Evolutionary conservation across 2,113 vertebrate species (phyloP).

Genomic region (Vanacampus margaritifer): DNA sequence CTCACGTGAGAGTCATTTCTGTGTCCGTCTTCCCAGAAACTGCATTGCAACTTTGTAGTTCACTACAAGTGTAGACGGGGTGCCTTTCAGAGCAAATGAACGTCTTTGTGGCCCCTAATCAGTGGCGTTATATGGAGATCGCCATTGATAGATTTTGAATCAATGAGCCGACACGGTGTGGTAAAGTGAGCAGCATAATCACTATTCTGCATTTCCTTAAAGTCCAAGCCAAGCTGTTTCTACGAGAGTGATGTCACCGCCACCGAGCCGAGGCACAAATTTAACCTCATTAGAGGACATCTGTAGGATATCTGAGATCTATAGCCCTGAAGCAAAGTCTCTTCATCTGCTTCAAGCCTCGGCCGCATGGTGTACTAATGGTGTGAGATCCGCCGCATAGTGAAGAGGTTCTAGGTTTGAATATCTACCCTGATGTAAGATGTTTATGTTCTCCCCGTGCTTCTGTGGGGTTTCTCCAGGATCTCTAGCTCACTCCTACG

Average conservation of each 20-base stretch:
- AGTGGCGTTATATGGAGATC: constrained; percentile 50
- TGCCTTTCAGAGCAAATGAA: constrained; percentile 47
- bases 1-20: constrained; percentile 24
- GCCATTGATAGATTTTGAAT: constrained; percentile 54
- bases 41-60: constrained; percentile 13
- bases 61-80: constrained; percentile 15
- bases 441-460: too few species aligned
- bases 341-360: not conserved
- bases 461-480: too few species aligned
- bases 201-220: constrained; percentile 50
- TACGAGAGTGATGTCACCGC: constrained; percentile 47
- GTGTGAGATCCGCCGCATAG: too few species aligned
- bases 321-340: constrained; percentile 17
- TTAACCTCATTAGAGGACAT: constrained; percentile 35
- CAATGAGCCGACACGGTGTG: constrained; percentile 62
- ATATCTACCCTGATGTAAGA: too few species aligned
- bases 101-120: constrained; percentile 47
- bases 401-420: too few species aligned
- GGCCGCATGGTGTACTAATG: too few species aligned
- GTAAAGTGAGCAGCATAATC: constrained; percentile 58
- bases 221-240: constrained; percentile 60
- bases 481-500: too few species aligned
- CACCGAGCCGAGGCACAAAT: constrained; percentile 31
- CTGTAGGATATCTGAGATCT: constrained; percentile 19
- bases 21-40: constrained; percentile 6